Conservation (phyloP, 2,888 invertebrate genomes). For the Opisthograptis luteolata region DNA sequence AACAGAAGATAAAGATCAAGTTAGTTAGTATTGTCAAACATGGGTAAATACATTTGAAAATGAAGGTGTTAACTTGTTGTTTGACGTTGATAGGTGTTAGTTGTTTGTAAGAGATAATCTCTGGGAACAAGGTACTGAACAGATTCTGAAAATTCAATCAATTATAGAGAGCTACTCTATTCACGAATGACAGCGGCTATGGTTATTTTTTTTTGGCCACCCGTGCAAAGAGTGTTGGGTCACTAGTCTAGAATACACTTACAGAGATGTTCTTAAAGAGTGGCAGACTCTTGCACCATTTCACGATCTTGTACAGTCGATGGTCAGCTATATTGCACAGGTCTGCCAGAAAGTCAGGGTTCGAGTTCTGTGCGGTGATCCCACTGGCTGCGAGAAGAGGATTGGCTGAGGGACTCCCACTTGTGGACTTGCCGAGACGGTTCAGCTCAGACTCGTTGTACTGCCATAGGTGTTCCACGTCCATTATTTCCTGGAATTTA, state of each 20-base stretch:
- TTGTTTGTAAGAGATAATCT: too few species aligned
- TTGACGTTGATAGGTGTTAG: too few species aligned
- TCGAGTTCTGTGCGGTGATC: slow-evolving; percentile 85
- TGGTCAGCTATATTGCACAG: slow-evolving; percentile 98
- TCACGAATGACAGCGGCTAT: too few species aligned
- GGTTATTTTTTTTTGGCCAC: background rate
- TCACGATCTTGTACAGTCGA: slow-evolving; percentile 97
- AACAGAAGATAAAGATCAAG: too few species aligned
- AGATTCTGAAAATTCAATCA: too few species aligned
- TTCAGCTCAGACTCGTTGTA: slow-evolving; percentile 93
- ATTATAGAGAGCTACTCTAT: too few species aligned
- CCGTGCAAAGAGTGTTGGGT: background rate
- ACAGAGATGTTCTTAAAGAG: slow-evolving; percentile 98
- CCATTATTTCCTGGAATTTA: slow-evolving; percentile 93
- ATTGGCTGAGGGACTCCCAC: slow-evolving; percentile 71
- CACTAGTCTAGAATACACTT: slow-evolving; percentile 59
- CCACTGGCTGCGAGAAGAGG: slow-evolving; percentile 77
- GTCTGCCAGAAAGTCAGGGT: slow-evolving; percentile 94
- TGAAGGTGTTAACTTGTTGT: too few species aligned
- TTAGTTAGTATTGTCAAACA: too few species aligned
- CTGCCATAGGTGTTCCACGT: slow-evolving; percentile 97
- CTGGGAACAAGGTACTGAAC: too few species aligned
- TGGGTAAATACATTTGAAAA: too few species aligned
- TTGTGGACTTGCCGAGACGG: slow-evolving; percentile 82
- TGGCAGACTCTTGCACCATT: slow-evolving; percentile 99